Percentiles rank a stretch among this genome's conserved stretches.
Conservation (phyloP, 1,140 invertebrate genomes). For the Dufourea novaeangliae region DNA sequence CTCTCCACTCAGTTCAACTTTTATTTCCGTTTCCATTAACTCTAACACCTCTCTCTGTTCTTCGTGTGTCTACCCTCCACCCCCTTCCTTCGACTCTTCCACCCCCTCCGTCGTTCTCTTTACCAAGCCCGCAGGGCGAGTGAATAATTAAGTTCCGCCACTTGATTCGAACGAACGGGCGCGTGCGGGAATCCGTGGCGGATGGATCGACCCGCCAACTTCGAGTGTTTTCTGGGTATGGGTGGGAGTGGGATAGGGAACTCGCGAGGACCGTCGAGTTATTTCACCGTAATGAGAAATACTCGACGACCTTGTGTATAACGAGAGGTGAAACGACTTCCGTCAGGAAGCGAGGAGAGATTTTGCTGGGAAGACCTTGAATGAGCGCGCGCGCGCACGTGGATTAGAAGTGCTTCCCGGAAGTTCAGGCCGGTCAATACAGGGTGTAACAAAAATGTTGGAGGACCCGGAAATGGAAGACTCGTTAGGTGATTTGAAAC, state of each 20-base stretch:
- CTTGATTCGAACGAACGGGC: conserved; percentile 46
- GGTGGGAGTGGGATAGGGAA: too few relatives aligned
- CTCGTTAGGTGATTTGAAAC: too few relatives aligned
- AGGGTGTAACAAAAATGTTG: too few relatives aligned
- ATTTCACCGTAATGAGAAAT: conserved; percentile 51
- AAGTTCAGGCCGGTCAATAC: not conserved
- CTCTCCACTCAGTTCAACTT: conserved; percentile 24
- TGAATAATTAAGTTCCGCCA: conserved; percentile 59
- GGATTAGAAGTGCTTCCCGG: conserved; percentile 22
- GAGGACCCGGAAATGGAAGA: too few relatives aligned
- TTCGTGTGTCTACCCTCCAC: not conserved
- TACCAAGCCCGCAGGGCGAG: conserved; percentile 21
- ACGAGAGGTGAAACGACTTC: conserved; percentile 29
- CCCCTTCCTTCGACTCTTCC: not conserved
- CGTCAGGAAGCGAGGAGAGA: conserved; percentile 7
- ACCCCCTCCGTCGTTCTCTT: not conserved
- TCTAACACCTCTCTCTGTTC: conserved; percentile 16
- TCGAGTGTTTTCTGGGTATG: conserved; percentile 41
- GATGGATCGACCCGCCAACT: conserved; percentile 36
- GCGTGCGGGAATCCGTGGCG: not conserved
- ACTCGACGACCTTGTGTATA: conserved; percentile 24
- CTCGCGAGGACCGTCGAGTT: conserved; percentile 16
- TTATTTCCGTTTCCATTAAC: conserved; percentile 45
- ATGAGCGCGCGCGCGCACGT: not conserved
- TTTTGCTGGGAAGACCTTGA: conserved; percentile 11